Evolutionary conservation across 2,888 invertebrate species (phyloP), one percentile per base, ranked within the genome.

Genomic region (Bellardia bayeri): DNA sequence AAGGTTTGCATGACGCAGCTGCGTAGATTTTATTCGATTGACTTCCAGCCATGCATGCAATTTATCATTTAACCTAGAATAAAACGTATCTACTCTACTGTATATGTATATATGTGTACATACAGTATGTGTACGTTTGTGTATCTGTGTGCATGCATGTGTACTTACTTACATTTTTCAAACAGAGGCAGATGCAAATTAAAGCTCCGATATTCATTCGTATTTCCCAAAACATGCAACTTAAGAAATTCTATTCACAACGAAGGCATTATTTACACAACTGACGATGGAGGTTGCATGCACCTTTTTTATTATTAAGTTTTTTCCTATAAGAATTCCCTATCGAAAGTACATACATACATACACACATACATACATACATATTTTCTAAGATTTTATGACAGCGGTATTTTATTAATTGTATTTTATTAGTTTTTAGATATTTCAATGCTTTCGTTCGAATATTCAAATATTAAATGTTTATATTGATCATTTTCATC

Each of bases 1-100:
- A 87, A 84, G 72, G 87, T 78, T 87, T 87, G 87, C 85, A 87
- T 87, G 87, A 87, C 78, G 78, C 87, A 87, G 87, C 85, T 87
- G 87, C 87, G 87, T 87, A 85, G 80, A 84, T 76, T 87, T 87
- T 75, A 64, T 82, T 58, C 68, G 75, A 78, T 85, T 85, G 87
- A 85, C 87, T 87, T 82, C 74, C 85, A 87, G 87, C 87, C 74
- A 82, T 85, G 85, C 87, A 87, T 87, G 87, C 87, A 74, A 87
- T 87, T 87, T 85, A 87, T 87, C 84, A 87, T 84, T 85, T 79
- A 82, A 82, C 78, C 58, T 54, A 71, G 74, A 66, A 75, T 37
- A 64, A 14, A 69, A 80, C 49, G 37, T 33, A 56, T 51, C 2
- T 45, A 42, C 16, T 51, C 2, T 45, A 42, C 16, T n/a, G 61